These are phyloP conservation scores for Parthenolecanium corni DNA, from an alignment of 2,888 invertebrate genomes.

Conservation along the genomic window DNA sequence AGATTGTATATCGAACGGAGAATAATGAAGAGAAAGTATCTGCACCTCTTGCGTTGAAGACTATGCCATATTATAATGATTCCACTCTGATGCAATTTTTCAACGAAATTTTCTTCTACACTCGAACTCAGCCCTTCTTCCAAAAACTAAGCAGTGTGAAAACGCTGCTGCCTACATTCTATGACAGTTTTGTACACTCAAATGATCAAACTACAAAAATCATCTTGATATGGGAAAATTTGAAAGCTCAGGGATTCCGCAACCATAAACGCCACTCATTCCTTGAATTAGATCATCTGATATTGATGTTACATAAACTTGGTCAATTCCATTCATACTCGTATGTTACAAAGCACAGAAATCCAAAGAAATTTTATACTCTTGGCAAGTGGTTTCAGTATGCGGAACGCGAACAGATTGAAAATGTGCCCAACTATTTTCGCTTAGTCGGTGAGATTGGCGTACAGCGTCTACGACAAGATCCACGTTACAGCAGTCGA, in stretches of 20 bases:
- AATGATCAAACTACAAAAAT: background rate
- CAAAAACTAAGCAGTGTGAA: background rate
- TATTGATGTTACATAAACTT: constrained; percentile 2
- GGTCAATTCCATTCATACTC: constrained; percentile 11
- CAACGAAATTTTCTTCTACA: background rate
- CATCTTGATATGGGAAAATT: background rate
- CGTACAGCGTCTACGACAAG: background rate
- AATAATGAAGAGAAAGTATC: background rate
- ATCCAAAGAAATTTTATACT: background rate
- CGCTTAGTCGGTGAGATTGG: background rate
- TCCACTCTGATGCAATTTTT: background rate
- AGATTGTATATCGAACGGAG: background rate
- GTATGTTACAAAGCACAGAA: background rate
- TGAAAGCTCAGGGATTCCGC: background rate
- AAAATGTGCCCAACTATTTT: background rate
- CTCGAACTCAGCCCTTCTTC: background rate
- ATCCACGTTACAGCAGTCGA: background rate
- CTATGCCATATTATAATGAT: background rate
- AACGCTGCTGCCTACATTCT: background rate
- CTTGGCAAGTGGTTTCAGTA: background rate
- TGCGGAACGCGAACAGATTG: too few relatives aligned
- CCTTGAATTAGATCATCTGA: constrained; percentile 7
- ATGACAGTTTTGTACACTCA: background rate
- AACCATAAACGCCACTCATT: background rate
- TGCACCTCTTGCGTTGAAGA: background rate